phyloP scores from a whole-genome alignment of 1,140 invertebrate genomes.

The Meloidogyne hapla region DNA sequence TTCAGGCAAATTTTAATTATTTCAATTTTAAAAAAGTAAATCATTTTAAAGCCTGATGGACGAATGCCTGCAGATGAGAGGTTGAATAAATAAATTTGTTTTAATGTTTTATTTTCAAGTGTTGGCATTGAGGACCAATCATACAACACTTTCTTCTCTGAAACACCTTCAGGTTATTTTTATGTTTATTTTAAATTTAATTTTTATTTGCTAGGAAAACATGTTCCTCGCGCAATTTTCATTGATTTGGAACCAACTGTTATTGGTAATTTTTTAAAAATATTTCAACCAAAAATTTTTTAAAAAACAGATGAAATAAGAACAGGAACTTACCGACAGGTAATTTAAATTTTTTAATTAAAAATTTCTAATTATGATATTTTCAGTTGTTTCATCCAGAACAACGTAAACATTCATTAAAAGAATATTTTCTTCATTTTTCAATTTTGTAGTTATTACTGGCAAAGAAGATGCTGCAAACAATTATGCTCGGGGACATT shows the following conservation, averaged over 20 bases:
- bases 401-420: constrained; percentile 40
- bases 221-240: constrained; percentile 78
- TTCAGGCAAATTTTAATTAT: constrained; percentile 18
- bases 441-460: constrained; percentile 25
- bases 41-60: constrained; percentile 69
- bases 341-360: neutral
- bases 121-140: constrained; percentile 65
- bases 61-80: constrained; percentile 58
- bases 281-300: neutral
- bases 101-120: constrained; percentile 8
- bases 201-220: constrained; percentile 67
- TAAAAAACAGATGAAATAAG: constrained; percentile 70
- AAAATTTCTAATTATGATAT: too few species aligned
- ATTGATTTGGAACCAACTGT: constrained; percentile 84
- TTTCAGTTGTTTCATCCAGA: constrained; percentile 61
- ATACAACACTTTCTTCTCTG: constrained; percentile 69
- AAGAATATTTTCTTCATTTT: neutral
- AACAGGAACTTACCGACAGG: constrained; percentile 70
- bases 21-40: neutral
- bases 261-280: constrained; percentile 70
- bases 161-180: constrained; percentile 70
- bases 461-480: constrained; percentile 64
- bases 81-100: neutral
- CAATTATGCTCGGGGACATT: constrained; percentile 75
- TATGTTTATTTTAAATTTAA: neutral